These are phyloP conservation scores for Philonicus albiceps DNA, from an alignment of 2,888 invertebrate species.

Conservation along the genomic window DNA sequence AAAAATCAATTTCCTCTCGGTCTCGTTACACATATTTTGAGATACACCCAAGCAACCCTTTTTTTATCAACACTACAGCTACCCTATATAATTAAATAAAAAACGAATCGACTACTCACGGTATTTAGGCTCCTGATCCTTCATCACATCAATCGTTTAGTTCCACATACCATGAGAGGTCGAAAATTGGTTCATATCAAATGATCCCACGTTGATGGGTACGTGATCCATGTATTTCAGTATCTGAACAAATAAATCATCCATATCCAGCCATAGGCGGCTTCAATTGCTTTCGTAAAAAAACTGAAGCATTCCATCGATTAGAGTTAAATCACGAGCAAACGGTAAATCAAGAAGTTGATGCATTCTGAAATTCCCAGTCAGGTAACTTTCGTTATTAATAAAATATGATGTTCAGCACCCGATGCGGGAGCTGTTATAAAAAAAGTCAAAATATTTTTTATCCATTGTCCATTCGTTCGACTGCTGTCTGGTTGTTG, in stretches of 20 bases:
- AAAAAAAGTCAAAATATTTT: slow-evolving; percentile 13
- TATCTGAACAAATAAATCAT: neutral
- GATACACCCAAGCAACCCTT: neutral
- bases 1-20: neutral
- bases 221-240: neutral
- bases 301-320: neutral
- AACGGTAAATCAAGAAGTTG: slow-evolving; percentile 31
- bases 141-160: neutral
- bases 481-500: slow-evolving; percentile 8
- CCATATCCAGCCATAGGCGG: neutral
- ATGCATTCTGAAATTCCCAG: neutral
- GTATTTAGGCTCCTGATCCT: neutral
- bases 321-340: slow-evolving; percentile 32
- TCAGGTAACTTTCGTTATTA: slow-evolving; percentile 8
- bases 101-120: neutral
- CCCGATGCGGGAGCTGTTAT: neutral
- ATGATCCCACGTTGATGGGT: neutral
- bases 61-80: neutral
- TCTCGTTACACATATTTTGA: neutral
- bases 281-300: neutral
- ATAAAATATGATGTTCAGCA: neutral
- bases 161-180: neutral
- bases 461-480: neutral
- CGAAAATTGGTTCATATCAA: neutral
- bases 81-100: neutral